Conservation (phyloP, 2,888 invertebrate species). For the Napeogenes inachia region DNA sequence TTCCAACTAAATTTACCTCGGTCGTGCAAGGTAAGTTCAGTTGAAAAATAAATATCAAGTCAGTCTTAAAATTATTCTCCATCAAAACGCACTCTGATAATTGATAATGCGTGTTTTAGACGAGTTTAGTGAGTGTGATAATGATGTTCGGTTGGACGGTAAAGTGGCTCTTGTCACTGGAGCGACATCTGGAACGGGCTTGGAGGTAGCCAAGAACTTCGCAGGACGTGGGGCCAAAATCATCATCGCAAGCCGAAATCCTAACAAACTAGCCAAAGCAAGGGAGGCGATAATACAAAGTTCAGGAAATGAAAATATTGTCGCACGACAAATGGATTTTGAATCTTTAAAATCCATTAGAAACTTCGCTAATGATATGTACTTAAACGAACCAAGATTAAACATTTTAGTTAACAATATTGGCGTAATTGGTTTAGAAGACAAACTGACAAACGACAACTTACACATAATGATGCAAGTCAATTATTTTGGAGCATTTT, state of each 20-base stretch:
- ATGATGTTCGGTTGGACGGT: slow-evolving; percentile 44
- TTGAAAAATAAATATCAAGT: not conserved
- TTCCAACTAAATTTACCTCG: no score
- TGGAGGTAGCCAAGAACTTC: slow-evolving; percentile 57
- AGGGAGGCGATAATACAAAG: slow-evolving; percentile 40
- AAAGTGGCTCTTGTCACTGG: slow-evolving; percentile 65
- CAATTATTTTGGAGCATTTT: slow-evolving; percentile 58
- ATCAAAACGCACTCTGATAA: not conserved
- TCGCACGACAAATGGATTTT: slow-evolving; percentile 65
- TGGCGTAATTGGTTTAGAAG: slow-evolving; percentile 59
- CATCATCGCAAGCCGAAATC: slow-evolving; percentile 74
- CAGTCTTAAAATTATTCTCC: slow-evolving; percentile 5
- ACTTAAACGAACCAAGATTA: slow-evolving; percentile 63
- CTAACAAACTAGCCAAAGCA: slow-evolving; percentile 45
- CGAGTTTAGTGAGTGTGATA: slow-evolving; percentile 51
- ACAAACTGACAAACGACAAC: slow-evolving; percentile 76
- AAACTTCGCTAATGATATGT: slow-evolving; percentile 76
- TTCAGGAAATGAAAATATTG: slow-evolving; percentile 43
- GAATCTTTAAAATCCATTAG: slow-evolving; percentile 72
- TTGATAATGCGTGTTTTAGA: slow-evolving; percentile 19
- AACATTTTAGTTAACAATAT: slow-evolving; percentile 69
- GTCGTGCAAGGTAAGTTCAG: no score
- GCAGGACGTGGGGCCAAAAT: slow-evolving; percentile 75
- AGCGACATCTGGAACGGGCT: slow-evolving; percentile 55
- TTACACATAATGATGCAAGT: slow-evolving; percentile 80